Conservation (phyloP, 2,113 vertebrate genomes). For the Psilopsiagon aurifrons region DNA sequence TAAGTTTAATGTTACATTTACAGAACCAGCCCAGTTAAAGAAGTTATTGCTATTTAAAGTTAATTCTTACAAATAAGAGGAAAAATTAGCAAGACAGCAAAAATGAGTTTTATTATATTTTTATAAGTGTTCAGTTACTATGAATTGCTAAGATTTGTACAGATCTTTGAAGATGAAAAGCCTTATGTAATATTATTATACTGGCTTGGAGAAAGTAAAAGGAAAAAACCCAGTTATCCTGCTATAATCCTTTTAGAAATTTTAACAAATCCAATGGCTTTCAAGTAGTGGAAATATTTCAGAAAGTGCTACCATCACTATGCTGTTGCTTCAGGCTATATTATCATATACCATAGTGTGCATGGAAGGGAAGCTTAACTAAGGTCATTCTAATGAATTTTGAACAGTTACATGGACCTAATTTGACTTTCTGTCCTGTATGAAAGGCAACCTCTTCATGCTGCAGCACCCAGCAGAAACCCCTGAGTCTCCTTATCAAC, state of each 20-base stretch:
- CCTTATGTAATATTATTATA: constrained; percentile 62
- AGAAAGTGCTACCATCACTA: constrained; percentile 6
- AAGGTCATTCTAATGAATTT: constrained; percentile 62
- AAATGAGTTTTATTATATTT: constrained; percentile 34
- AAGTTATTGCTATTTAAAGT: constrained; percentile 12
- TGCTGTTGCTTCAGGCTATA: constrained; percentile 50
- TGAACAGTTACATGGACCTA: constrained; percentile 47
- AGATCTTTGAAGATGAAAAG: constrained; percentile 59
- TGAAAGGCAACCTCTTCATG: constrained; percentile 25
- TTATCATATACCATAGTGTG: constrained; percentile 36
- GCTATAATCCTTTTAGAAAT: constrained; percentile 67
- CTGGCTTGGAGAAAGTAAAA: constrained; percentile 57
- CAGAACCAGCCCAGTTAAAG: background rate
- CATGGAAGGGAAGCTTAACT: constrained; percentile 55
- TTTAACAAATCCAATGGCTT: constrained; percentile 58
- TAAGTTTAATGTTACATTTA: constrained; percentile 8
- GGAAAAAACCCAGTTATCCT: constrained; percentile 43
- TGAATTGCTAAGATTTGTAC: constrained; percentile 58
- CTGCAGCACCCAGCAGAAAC: constrained; percentile 25
- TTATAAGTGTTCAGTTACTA: constrained; percentile 37
- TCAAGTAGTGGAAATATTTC: constrained; percentile 55
- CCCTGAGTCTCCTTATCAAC: background rate
- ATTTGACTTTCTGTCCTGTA: constrained; percentile 46
- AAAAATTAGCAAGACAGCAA: constrained; percentile 35
- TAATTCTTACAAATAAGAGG: constrained; percentile 25